Evolutionary conservation across 2,113 vertebrate species (phyloP).

Genomic region (Microcebus griseorufus): DNA sequence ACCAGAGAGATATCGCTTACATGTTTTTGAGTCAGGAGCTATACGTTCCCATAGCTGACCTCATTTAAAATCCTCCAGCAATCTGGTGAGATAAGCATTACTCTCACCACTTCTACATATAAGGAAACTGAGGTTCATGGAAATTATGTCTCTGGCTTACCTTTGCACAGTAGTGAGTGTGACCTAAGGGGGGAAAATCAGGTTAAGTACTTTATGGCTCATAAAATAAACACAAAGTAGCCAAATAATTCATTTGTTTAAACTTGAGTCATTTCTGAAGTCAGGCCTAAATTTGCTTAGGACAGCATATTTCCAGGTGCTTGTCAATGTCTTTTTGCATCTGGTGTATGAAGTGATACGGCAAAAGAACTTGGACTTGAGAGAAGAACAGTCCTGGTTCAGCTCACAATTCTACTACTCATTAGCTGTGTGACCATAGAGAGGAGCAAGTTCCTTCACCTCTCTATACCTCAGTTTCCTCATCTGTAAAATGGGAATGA

Average conservation of each 20-base stretch:
- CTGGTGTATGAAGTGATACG: not conserved
- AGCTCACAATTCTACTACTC: not conserved
- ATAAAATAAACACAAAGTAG: slow-evolving; percentile 40
- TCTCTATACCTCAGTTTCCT: not conserved
- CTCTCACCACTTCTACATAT: not conserved
- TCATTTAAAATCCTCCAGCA: slow-evolving; percentile 28
- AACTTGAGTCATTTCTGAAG: slow-evolving; percentile 68
- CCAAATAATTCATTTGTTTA: slow-evolving; percentile 51
- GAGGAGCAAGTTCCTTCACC: not conserved
- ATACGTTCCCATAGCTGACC: not conserved
- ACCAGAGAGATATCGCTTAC: not conserved
- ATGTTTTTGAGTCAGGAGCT: not conserved
- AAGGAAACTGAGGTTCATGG: slow-evolving; percentile 5
- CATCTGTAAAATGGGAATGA: not conserved
- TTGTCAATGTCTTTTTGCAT: not conserved
- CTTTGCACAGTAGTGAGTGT: slow-evolving; percentile 4
- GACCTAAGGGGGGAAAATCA: not conserved
- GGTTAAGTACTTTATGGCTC: slow-evolving; percentile 39
- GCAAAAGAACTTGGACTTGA: not conserved
- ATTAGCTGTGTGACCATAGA: not conserved
- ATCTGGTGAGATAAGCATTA: not conserved
- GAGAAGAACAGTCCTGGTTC: not conserved
- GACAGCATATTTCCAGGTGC: slow-evolving; percentile 35
- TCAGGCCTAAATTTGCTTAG: slow-evolving; percentile 55
- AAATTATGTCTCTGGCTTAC: not conserved